Percentiles rank a stretch among this genome's conserved stretches.
These are phyloP conservation scores for Laothoe populi DNA, from an alignment of 2,888 invertebrate species.

Conservation along the genomic window DNA sequence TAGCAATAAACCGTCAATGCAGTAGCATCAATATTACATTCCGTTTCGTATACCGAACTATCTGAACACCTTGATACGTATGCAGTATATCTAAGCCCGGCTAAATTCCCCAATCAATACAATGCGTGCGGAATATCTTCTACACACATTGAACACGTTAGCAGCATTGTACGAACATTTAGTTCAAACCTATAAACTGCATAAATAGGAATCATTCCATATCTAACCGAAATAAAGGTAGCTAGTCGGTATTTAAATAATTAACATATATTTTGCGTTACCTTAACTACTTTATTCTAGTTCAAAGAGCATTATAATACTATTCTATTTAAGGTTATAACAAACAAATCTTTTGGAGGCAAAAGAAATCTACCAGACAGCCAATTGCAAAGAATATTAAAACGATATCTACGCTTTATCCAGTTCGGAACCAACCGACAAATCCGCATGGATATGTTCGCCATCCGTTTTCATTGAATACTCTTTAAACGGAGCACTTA, in stretches of 20 bases:
- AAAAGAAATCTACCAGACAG: not conserved
- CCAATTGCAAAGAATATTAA: not conserved
- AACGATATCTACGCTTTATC: not conserved
- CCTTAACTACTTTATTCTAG: too few species aligned
- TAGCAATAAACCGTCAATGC: not conserved
- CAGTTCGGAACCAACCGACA: not conserved
- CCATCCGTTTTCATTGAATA: not conserved
- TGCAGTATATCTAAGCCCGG: not conserved
- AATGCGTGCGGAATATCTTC: not conserved
- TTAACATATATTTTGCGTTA: too few species aligned
- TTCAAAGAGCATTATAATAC: too few species aligned
- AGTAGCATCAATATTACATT: not conserved
- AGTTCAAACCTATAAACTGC: too few species aligned
- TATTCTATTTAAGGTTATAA: too few species aligned
- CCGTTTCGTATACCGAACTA: not conserved
- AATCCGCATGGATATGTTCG: not conserved
- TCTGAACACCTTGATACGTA: not conserved
- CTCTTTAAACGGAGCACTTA: conserved; percentile 1
- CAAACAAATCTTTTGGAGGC: not conserved
- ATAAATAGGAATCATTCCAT: too few species aligned
- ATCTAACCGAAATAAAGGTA: too few species aligned
- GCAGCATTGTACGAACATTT: too few species aligned
- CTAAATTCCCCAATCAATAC: not conserved
- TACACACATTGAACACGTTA: too few species aligned
- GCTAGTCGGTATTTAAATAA: too few species aligned